Conservation (phyloP, 2,888 invertebrate species). For the Anoplius nigerrimus region DNA sequence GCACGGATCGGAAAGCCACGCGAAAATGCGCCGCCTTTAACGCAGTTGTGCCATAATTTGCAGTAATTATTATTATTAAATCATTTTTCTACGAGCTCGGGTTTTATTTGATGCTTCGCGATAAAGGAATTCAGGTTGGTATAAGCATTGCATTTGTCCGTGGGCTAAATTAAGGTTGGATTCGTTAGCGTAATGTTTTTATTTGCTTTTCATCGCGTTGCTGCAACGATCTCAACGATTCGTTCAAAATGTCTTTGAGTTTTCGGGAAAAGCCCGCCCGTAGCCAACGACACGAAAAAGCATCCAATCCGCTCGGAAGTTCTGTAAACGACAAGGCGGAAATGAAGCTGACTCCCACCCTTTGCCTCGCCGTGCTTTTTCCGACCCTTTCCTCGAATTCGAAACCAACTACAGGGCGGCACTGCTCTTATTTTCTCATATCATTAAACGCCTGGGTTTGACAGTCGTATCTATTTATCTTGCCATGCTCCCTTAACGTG, state of each 20-base stretch:
- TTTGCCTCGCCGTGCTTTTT: neutral
- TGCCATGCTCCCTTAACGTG: too few species aligned
- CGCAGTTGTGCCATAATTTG: neutral
- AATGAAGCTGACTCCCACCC: conserved; percentile 17
- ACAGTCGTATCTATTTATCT: neutral
- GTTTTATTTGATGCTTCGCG: too few species aligned
- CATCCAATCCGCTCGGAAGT: neutral
- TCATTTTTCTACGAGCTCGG: too few species aligned
- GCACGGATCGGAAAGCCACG: too few species aligned
- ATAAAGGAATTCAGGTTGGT: too few species aligned
- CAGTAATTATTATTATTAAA: neutral
- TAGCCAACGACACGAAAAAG: neutral
- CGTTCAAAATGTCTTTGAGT: neutral
- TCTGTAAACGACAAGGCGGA: conserved; percentile 32
- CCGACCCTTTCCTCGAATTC: conserved; percentile 19
- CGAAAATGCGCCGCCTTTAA: too few species aligned
- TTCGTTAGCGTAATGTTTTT: too few species aligned
- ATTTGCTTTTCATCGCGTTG: too few species aligned
- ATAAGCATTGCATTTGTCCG: too few species aligned
- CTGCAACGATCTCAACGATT: neutral
- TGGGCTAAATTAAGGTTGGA: too few species aligned
- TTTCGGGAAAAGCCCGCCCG: neutral
- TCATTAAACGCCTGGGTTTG: conserved; percentile 15
- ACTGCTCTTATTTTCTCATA: conserved; percentile 23
- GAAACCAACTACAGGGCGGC: neutral